A percentile compares a stretch with the other conserved stretches of the same genome.
Conservation (phyloP, 2,888 invertebrate species). For the Andrena haemorrhoa region DNA sequence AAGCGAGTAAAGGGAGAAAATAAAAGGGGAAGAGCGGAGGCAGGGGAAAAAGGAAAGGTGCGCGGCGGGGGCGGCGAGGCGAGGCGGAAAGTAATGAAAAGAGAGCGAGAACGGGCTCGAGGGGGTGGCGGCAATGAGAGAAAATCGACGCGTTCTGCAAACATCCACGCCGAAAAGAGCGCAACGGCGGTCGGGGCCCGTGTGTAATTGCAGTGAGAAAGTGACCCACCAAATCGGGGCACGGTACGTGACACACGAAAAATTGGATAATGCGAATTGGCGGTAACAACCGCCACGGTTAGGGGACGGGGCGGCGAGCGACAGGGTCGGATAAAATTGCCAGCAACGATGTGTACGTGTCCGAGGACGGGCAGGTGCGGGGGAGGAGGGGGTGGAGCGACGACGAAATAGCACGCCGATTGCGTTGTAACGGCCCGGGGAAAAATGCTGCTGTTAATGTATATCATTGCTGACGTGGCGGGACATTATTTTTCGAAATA, state of each 20-base stretch:
- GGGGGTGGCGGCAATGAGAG: background rate
- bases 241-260: conserved; percentile 63
- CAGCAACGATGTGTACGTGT: conserved; percentile 53
- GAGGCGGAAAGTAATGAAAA: conserved; percentile 12
- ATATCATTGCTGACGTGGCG: conserved; percentile 53
- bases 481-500: conserved; percentile 54
- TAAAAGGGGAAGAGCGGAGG: background rate
- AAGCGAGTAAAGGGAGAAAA: background rate
- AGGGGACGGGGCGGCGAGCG: background rate
- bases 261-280: conserved; percentile 67
- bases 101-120: background rate
- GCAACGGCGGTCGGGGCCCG: conserved; percentile 15
- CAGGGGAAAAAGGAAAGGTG: background rate
- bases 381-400: conserved; percentile 22
- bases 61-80: background rate
- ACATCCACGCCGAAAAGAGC: conserved; percentile 49
- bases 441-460: conserved; percentile 55
- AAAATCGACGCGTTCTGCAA: conserved; percentile 49
- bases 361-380: background rate
- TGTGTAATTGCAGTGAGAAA: conserved; percentile 62
- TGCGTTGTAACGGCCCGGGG: conserved; percentile 49
- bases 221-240: conserved; percentile 60
- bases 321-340: conserved; percentile 51
- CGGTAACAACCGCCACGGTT: conserved; percentile 52
- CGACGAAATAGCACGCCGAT: conserved; percentile 52